Percentiles rank a stretch among this genome's conserved stretches.
phyloP scores from a whole-genome alignment of 2,113 vertebrate species.

The Plecotus auritus region DNA sequence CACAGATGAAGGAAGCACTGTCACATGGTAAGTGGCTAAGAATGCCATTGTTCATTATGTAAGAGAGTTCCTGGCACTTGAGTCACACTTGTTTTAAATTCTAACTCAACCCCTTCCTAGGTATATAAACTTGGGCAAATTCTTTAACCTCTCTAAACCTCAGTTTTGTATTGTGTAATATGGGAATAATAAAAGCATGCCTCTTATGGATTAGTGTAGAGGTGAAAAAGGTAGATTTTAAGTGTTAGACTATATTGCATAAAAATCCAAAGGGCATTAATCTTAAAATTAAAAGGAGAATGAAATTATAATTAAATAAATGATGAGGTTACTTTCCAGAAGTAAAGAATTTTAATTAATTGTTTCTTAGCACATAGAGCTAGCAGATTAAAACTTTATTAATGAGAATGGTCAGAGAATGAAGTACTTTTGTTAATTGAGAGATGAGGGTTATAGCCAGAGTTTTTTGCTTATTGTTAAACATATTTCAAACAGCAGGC shows the following conservation, averaged over 20 bases:
- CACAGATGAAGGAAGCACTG: not conserved
- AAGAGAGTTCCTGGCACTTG: not conserved
- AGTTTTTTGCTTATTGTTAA: conserved; percentile 14
- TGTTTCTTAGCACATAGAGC: not conserved
- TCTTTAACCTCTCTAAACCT: conserved; percentile 17
- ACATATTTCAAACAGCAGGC: not conserved
- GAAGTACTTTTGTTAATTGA: not conserved
- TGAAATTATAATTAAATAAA: conserved; percentile 6
- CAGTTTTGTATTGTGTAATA: not conserved
- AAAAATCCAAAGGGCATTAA: not conserved
- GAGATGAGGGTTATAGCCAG: not conserved
- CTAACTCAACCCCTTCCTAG: not conserved
- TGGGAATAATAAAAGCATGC: not conserved
- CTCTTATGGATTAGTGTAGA: not conserved
- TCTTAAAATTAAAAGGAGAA: conserved; percentile 22
- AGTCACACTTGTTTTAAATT: conserved; percentile 1
- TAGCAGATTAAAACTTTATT: not conserved
- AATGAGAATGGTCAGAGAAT: not conserved
- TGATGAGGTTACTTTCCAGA: not conserved
- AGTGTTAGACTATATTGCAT: not conserved
- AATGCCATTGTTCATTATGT: not conserved
- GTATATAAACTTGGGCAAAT: not conserved
- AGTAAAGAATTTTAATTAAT: conserved; percentile 35
- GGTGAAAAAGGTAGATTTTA: conserved; percentile 29
- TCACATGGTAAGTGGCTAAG: not conserved